These are phyloP conservation scores for Sebastes oblongus DNA, from an alignment of 2,797 vertebrate species.

Conservation along the genomic window DNA sequence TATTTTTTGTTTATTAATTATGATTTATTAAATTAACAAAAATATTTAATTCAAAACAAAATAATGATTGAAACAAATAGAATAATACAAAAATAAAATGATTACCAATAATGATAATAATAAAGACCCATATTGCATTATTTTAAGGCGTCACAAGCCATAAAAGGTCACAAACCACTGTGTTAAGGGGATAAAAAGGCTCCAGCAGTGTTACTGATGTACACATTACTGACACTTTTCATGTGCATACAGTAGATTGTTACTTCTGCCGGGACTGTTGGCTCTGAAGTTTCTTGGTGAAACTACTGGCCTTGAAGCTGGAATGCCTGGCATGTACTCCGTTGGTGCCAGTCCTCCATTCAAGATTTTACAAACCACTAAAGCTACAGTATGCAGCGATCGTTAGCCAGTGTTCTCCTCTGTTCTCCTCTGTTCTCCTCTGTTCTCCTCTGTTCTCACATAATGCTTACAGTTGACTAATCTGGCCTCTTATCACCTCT, in stretches of 20 bases:
- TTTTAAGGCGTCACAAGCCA: background rate
- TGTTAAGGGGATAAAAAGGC: background rate
- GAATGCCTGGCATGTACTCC: conserved; percentile 28
- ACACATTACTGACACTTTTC: background rate
- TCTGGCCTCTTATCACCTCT: background rate
- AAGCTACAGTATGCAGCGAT: background rate
- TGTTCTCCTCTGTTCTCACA: too few relatives aligned
- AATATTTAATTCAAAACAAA: too few relatives aligned
- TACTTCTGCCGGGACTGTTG: conserved; percentile 8
- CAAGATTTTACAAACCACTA: background rate
- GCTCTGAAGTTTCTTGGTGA: conserved; percentile 7
- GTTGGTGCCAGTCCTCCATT: background rate
- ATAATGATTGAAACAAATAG: too few relatives aligned
- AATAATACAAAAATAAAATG: too few relatives aligned
- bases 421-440: too few relatives aligned
- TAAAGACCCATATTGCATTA: too few relatives aligned
- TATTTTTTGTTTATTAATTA: too few relatives aligned
- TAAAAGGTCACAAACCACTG: background rate
- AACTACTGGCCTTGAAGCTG: conserved; percentile 36
- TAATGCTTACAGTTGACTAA: background rate
- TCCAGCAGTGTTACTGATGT: background rate
- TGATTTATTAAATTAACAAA: too few relatives aligned
- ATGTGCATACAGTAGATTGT: background rate
- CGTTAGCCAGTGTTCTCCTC: background rate
- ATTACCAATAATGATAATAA: too few relatives aligned